Base-by-base conservation (phyloP, 2,797 vertebrate genomes). In the Trichosurus vulpecula region DNA sequence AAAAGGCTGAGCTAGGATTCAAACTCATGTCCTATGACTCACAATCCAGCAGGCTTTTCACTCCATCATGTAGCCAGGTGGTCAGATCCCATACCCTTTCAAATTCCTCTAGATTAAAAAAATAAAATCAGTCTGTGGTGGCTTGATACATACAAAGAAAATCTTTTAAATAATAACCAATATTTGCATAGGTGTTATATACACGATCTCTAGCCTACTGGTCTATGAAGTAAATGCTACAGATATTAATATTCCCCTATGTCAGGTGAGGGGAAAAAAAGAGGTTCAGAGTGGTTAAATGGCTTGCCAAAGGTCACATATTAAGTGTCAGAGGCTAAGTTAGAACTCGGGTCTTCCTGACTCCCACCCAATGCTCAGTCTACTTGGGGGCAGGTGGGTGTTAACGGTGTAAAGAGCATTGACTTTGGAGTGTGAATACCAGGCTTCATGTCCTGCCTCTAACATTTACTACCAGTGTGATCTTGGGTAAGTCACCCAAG, bases 151-250 rank as follows among this genome's bases (percentile, higher is more conserved):
- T 52, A 90, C 93, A 95, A 52, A 92, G 31, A 92, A 81, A 16
- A 90, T 66, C 57, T 95, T 89, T 54, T 54, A 53, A 57, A 94
- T 91, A 94, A 96, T 47, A 41, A 81, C 66, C 19, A 81, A 81
- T 47, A 81, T 22, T 41, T 41, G n/a, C 35, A 41, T 10, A 47
- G 19, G 19, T 8, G 22, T 81, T 81, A 81, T 41, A 22, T 74
- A 9, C 22, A n/a, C n/a, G 66, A 81, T 41, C n/a, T 22, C 16
- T n/a, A 41, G 66, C 19, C n/a, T 81, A 47, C 66, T 81, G n/a
- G 16, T 81, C 66, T 41, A 81, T 41, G 19, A 41, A 41, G 2
- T 47, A 81, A 81, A 81, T 81, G 8, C 2, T 19, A n/a, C 61
- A 74, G 61, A 74, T 74, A 8, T 74, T 41, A 22, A 41, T 41